Conservation (phyloP, 2,888 invertebrate genomes). For the Nomada ruficornis region DNA sequence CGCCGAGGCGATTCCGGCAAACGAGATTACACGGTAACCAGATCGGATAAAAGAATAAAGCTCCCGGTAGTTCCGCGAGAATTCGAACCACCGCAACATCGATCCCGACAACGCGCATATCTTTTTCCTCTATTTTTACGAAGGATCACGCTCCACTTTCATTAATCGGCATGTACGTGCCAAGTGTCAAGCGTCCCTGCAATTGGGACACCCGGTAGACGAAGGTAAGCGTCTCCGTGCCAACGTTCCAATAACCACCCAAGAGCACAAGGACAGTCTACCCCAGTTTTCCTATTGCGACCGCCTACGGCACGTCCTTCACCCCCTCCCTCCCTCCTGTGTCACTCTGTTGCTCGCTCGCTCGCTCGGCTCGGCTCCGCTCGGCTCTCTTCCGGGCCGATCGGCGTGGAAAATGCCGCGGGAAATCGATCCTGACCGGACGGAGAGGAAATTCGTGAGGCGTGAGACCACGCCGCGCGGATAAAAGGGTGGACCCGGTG, state of each 20-base stretch:
- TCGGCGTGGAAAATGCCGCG: slow-evolving; percentile 79
- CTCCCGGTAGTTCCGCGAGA: neutral
- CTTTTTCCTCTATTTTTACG: slow-evolving; percentile 46
- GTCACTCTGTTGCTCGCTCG: slow-evolving; percentile 31
- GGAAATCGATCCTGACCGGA: slow-evolving; percentile 70
- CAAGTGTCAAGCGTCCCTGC: slow-evolving; percentile 57
- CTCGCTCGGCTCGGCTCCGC: slow-evolving; percentile 24
- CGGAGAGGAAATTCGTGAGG: slow-evolving; percentile 73
- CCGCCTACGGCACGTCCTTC: slow-evolving; percentile 77
- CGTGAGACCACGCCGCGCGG: slow-evolving; percentile 69
- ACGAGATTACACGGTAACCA: no score
- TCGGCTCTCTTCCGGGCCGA: slow-evolving; percentile 79
- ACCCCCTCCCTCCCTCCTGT: slow-evolving; percentile 53
- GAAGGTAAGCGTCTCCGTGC: slow-evolving; percentile 81
- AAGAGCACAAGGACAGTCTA: slow-evolving; percentile 83
- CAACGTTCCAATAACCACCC: slow-evolving; percentile 83
- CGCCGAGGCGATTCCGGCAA: neutral
- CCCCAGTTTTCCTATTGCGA: slow-evolving; percentile 83
- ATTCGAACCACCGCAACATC: slow-evolving; percentile 8
- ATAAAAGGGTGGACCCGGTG: slow-evolving; percentile 68
- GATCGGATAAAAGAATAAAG: neutral
- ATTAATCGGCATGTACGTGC: slow-evolving; percentile 53
- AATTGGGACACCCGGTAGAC: slow-evolving; percentile 74
- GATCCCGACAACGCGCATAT: neutral
- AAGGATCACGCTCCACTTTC: slow-evolving; percentile 52